Evolutionary conservation across 2,113 vertebrate species (phyloP).

Genomic region (Paradoxurus hermaphroditus): DNA sequence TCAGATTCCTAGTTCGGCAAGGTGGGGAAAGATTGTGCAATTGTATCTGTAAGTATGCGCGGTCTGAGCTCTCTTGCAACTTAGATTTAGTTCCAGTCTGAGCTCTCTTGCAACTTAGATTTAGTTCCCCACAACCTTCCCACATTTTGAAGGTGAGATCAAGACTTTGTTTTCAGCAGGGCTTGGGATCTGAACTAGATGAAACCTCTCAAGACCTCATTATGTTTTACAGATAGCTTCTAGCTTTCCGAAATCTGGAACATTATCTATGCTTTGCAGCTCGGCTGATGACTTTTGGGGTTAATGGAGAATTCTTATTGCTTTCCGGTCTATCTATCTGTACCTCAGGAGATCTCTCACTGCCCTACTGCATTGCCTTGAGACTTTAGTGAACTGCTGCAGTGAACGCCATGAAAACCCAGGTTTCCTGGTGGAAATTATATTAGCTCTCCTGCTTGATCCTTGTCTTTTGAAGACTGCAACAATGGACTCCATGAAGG

Average conservation of each 20-base stretch:
- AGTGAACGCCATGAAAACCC: background rate
- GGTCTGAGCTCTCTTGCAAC: background rate
- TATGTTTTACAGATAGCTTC: background rate
- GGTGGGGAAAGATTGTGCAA: background rate
- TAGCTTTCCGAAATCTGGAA: background rate
- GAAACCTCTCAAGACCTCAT: background rate
- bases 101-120: background rate
- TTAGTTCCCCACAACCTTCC: background rate
- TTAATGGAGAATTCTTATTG: background rate
- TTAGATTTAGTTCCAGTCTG: background rate
- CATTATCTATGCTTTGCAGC: background rate
- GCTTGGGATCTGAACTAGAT: background rate
- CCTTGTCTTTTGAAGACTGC: background rate
- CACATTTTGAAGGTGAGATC: background rate
- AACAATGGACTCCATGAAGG: background rate
- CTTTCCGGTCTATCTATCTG: background rate
- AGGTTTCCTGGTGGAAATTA: background rate
- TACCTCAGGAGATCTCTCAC: background rate
- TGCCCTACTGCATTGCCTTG: background rate
- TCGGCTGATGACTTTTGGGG: background rate
- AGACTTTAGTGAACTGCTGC: background rate
- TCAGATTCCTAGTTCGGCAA: background rate
- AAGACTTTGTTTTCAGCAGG: background rate
- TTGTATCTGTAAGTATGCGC: background rate
- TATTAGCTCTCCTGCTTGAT: background rate